Evolutionary conservation across 2,113 vertebrate species (phyloP), one percentile per base, ranked within the genome.

Genomic region (Tapirus terrestris): DNA sequence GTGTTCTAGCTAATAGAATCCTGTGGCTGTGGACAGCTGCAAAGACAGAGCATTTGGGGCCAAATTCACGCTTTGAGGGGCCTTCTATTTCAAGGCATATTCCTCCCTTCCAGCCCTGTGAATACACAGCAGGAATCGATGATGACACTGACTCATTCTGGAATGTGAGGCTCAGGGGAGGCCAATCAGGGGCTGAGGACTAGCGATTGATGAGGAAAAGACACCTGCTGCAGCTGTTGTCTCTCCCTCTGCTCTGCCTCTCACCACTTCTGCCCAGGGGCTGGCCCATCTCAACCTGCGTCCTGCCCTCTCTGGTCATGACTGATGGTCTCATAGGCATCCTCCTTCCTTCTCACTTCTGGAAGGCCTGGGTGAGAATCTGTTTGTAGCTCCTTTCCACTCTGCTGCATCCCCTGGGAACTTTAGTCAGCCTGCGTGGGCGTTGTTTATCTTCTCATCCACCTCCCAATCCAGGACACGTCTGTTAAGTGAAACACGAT

Each of bases 401-500:
- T 9, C 3, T 3, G 79, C 39, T 11, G 10, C 1, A 2, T 81
- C 70, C 87, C 65, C 2, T 0, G 21, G 70, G 83, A 53, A 9
- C 60, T 61, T 98, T 92, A 96, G 95, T 95, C 96, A 96, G 95
- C 76, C 75, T 82, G 89, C 1, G 76, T 95, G 92, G 97, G 93
- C 16, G 83, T 92, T 97, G 92, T 92, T 97, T 92, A 84, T 96
- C 94, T 92, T 83, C 77, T 48, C 60, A 36, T 84, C 84, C 53
- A 33, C 77, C 70, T 92, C 72, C 65, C 31, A 17, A 10, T 36
- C 56, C 76, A 61, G 89, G 93, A 80, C 56, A 23, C 31, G 92
- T 56, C 76, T 75, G 58, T 60, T 86, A 90, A 96, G 77, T 81
- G 80, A 84, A 90, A 85, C 92, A 84, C 0, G 8, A 73, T 58